A percentile compares a stretch with the other conserved stretches of the same genome.
Conservation (phyloP, 2,888 invertebrate species). For the Argyresthia albistria region DNA sequence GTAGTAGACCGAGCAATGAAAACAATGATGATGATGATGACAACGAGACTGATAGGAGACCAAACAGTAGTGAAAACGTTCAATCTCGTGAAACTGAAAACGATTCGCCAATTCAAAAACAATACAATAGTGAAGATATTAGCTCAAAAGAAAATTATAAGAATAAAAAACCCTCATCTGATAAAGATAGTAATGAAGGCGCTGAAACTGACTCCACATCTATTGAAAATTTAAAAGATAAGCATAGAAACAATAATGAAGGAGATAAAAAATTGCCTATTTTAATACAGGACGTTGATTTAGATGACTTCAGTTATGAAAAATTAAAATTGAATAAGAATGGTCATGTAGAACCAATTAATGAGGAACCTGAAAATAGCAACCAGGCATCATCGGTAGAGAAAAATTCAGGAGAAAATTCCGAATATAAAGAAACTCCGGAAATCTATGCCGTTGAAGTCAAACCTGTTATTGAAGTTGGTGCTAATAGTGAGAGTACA, state of each 20-base stretch:
- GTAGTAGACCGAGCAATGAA: slow-evolving; percentile 1
- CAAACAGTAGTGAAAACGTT: too few relatives aligned
- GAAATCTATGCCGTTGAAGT: slow-evolving; percentile 45
- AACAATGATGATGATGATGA: slow-evolving; percentile 8
- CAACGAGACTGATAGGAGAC: too few relatives aligned
- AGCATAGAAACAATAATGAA: not conserved
- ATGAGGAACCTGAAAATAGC: slow-evolving; percentile 22
- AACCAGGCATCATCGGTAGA: slow-evolving; percentile 19
- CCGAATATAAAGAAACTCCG: slow-evolving; percentile 1
- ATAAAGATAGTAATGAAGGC: slow-evolving; percentile 9
- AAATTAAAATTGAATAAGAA: slow-evolving; percentile 31
- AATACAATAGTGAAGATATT: too few relatives aligned
- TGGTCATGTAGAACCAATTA: slow-evolving; percentile 26
- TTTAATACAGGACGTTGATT: slow-evolving; percentile 33
- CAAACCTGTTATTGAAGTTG: slow-evolving; percentile 54
- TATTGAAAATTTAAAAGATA: not conserved
- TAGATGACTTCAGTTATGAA: slow-evolving; percentile 39
- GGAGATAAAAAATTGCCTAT: slow-evolving; percentile 12
- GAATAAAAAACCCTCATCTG: too few relatives aligned
- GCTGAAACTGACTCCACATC: slow-evolving; percentile 10
- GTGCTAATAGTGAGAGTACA: slow-evolving; percentile 22
- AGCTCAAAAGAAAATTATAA: too few relatives aligned
- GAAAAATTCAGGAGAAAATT: slow-evolving; percentile 12
- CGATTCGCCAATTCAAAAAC: too few relatives aligned
- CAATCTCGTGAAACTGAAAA: too few relatives aligned